phyloP scores from a whole-genome alignment of 2,113 vertebrate genomes.

The Steatornis caripensis region DNA sequence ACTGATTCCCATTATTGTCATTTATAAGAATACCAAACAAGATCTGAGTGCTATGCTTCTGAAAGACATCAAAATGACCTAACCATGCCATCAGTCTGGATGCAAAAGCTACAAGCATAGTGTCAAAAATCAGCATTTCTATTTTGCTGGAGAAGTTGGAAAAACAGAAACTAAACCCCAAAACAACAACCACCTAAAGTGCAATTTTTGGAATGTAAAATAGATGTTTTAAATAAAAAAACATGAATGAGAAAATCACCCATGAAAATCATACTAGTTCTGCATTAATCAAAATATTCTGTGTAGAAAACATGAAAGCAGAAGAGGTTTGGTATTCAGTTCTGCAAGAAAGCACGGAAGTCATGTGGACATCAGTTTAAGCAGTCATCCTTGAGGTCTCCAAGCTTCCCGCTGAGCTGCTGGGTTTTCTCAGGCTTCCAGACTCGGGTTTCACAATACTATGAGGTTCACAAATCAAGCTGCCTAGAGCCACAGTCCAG shows the following conservation, averaged over 20 bases:
- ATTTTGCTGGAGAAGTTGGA: background rate
- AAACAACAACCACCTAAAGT: background rate
- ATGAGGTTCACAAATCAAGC: background rate
- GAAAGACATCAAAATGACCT: background rate
- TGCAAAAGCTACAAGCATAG: background rate
- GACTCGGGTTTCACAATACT: background rate
- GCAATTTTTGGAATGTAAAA: background rate
- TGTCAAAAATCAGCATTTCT: background rate
- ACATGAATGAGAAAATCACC: background rate
- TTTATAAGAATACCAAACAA: background rate
- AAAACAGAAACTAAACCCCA: background rate
- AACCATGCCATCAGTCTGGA: background rate
- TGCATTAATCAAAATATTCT: background rate
- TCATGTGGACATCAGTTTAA: background rate
- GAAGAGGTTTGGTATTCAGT: background rate
- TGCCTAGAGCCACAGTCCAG: background rate
- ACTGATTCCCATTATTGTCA: background rate
- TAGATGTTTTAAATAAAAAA: background rate
- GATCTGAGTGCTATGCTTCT: background rate
- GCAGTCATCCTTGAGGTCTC: background rate
- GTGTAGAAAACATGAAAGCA: background rate
- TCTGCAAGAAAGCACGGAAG: fast-evolving
- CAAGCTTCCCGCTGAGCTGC: background rate
- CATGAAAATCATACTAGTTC: background rate
- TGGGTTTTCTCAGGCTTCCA: background rate